phyloP scores from a whole-genome alignment of 2,113 vertebrate genomes.

The Misgurnus anguillicaudatus region DNA sequence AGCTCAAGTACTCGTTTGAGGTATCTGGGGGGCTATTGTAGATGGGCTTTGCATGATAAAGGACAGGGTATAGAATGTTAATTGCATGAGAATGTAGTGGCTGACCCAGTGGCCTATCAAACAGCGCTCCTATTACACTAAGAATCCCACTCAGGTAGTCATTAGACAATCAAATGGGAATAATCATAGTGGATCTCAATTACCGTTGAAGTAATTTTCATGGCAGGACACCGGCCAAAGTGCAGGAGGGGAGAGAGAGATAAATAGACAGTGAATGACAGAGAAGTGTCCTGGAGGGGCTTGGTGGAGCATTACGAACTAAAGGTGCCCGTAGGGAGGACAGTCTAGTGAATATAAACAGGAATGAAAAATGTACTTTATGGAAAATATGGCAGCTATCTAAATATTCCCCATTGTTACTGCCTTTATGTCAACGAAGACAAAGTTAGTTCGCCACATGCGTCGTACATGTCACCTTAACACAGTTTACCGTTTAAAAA shows the following conservation, averaged over 20 bases:
- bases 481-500: conserved; percentile 34
- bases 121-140: conserved; percentile 61
- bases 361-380: conserved; percentile 16
- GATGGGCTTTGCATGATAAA: conserved; percentile 17
- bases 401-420: conserved; percentile 40
- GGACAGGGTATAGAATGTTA: conserved; percentile 53
- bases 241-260: conserved; percentile 57
- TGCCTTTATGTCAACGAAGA: conserved; percentile 2
- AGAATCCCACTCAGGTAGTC: conserved; percentile 69
- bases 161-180: conserved; percentile 74
- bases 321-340: conserved; percentile 9
- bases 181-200: conserved; percentile 73
- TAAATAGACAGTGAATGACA: conserved; percentile 1
- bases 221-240: conserved; percentile 60
- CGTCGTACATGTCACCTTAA: not conserved
- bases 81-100: conserved; percentile 57
- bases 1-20: conserved; percentile 17
- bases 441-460: not conserved
- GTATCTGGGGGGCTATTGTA: conserved; percentile 43
- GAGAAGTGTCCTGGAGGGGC: conserved; percentile 37
- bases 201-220: conserved; percentile 64
- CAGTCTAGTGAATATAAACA: conserved; percentile 32
- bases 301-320: conserved; percentile 55
- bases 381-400: conserved; percentile 8
- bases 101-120: conserved; percentile 61